phyloP scores from a whole-genome alignment of 1,140 invertebrate species.

The Elymnias hypermnestra region DNA sequence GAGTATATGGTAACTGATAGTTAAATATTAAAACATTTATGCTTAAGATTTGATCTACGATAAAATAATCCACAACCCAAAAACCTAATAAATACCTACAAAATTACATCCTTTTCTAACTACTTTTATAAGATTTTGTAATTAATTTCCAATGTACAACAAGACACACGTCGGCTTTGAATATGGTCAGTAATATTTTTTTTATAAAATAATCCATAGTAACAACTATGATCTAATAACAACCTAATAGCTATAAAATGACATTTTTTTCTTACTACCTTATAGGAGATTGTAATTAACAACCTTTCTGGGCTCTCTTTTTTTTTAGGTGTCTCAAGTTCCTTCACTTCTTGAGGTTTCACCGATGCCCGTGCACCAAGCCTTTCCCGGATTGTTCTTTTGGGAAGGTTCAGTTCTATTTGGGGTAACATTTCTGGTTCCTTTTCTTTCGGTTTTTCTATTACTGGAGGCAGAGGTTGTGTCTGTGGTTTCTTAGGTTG shows the following conservation, averaged over 20 bases:
- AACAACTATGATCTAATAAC: too few relatives aligned
- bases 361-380: conserved; percentile 41
- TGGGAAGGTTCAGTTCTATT: conserved; percentile 71
- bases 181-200: too few relatives aligned
- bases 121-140: conserved; percentile 54
- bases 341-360: conserved; percentile 32
- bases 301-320: conserved; percentile 61
- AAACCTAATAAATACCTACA: conserved; percentile 16
- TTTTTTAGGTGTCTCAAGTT: conserved; percentile 30
- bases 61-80: background rate
- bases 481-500: conserved; percentile 16
- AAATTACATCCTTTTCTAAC: conserved; percentile 39
- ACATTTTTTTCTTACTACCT: conserved; percentile 51
- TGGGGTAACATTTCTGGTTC: conserved; percentile 52
- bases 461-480: conserved; percentile 15
- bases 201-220: too few relatives aligned
- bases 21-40: too few relatives aligned
- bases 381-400: conserved; percentile 66
- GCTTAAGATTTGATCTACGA: background rate
- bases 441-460: conserved; percentile 21
- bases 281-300: conserved; percentile 53
- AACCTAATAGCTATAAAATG: conserved; percentile 21
- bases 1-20: too few relatives aligned
- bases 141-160: conserved; percentile 68
- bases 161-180: too few relatives aligned